Evolutionary conservation across 2,888 invertebrate species (phyloP), one percentile per base, ranked within the genome.

Genomic region (Orthosia gothica): DNA sequence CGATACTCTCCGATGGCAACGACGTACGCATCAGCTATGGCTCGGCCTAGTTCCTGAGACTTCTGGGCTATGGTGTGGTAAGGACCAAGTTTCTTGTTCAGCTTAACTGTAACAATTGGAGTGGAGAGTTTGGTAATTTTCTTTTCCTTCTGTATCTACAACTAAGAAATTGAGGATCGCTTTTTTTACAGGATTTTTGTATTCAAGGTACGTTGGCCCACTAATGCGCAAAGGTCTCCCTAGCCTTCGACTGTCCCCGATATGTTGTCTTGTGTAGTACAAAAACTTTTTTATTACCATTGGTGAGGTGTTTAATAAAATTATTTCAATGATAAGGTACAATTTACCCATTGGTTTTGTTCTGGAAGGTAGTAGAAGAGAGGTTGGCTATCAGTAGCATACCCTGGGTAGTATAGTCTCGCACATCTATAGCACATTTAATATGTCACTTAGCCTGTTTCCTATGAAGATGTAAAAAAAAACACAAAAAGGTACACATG

Each of bases 21-120:
- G 20, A 78, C 2, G 20, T 78, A 78, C 23, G 47, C 12, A 58
- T 50, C 47, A n/a, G 52, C 70, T n/a, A 78, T 23, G 11, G 32
- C 57, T 23, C 45, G 50, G 16, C 16, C 32, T 13, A 58, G 9
- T 15, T 26, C n/a, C 12, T 70, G 78, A 23, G 78, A 20, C 4
- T 32, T 57, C 18, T 52, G 50, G 13, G 70, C 52, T 47, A 76
- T 47, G 13, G 15, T 18, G 13, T 52, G 47, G 23, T 57, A 74
- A 13, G 47, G 78, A 15, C 62, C 78, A 13, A 50, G 78, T 18
- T 7, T 45, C 50, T 70, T 26, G n/a, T 45, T 40, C 18, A 7
- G n/a, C 16, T n/a, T 76, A 50, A 13, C 76, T 76, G 79, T 47
- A 76, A 76, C 62, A 76, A 70, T 57, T 50, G 11, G 15, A 49